Conservation (phyloP, 2,113 vertebrate genomes). For the Andinoacara biseriatus region DNA sequence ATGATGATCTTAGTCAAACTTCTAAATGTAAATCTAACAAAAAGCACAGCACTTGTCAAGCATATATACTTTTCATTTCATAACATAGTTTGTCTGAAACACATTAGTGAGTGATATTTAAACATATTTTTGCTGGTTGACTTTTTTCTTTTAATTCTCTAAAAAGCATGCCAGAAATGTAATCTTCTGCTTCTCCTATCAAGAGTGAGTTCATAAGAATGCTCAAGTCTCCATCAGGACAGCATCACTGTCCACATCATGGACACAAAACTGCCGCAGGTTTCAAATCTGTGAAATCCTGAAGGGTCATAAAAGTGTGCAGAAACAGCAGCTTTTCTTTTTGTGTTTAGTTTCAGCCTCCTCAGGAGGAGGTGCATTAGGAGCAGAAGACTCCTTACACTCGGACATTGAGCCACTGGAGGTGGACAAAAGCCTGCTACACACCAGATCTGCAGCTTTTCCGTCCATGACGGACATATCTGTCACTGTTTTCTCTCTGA, state of each 20-base stretch:
- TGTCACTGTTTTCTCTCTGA: conserved; percentile 93
- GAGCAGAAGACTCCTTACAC: conserved; percentile 38
- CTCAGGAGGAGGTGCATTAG: conserved; percentile 15
- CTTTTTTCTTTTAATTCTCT: background rate
- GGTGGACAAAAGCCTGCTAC: conserved; percentile 86
- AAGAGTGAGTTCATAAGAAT: background rate
- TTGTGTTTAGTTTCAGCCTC: background rate
- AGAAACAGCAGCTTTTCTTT: conserved; percentile 69
- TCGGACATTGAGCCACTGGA: conserved; percentile 87
- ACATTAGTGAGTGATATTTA: background rate
- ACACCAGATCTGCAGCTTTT: conserved; percentile 91
- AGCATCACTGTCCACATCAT: background rate
- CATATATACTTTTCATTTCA: background rate
- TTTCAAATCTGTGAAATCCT: background rate
- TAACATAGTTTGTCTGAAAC: background rate
- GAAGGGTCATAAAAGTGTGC: conserved; percentile 66
- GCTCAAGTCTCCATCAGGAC: background rate
- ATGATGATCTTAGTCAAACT: background rate
- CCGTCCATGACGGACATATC: conserved; percentile 90
- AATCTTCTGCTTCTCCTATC: background rate
- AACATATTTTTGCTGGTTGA: background rate
- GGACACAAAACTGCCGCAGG: background rate
- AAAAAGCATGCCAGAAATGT: background rate
- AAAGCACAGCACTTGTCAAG: background rate
- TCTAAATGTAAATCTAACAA: background rate